A percentile compares a stretch with the other conserved stretches of the same genome.
Conservation (phyloP, 2,113 vertebrate genomes). For the Oreochromis spilurus region DNA sequence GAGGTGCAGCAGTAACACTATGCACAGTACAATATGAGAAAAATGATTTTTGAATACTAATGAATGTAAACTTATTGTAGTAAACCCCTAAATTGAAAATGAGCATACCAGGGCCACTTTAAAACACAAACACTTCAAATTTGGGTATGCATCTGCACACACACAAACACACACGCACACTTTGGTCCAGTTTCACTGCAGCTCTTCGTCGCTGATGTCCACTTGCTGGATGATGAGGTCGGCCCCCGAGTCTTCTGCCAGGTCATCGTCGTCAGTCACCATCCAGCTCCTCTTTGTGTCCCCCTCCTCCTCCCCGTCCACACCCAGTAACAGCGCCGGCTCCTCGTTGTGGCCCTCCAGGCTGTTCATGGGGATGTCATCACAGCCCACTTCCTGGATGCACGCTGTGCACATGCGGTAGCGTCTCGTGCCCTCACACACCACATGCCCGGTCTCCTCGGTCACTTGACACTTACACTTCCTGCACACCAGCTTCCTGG, state of each 20-base stretch:
- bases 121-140: neutral
- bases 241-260: conserved; percentile 87
- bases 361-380: conserved; percentile 81
- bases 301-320: conserved; percentile 81
- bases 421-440: conserved; percentile 87
- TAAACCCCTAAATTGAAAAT: neutral
- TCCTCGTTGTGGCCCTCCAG: conserved; percentile 69
- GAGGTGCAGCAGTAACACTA: neutral
- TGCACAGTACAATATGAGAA: neutral
- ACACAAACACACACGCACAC: neutral
- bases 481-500: conserved; percentile 93
- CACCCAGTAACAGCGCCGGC: conserved; percentile 76
- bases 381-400: conserved; percentile 86
- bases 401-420: conserved; percentile 91
- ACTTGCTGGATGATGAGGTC: conserved; percentile 95
- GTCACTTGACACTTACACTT: conserved; percentile 94
- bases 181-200: conserved; percentile 69
- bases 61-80: neutral
- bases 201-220: conserved; percentile 92
- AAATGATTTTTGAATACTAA: neutral
- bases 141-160: neutral
- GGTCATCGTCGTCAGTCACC: conserved; percentile 81
- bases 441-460: conserved; percentile 88
- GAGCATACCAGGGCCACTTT: neutral
- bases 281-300: conserved; percentile 79